Conservation (phyloP, 2,113 vertebrate species). For the Psittacara wagleri region DNA sequence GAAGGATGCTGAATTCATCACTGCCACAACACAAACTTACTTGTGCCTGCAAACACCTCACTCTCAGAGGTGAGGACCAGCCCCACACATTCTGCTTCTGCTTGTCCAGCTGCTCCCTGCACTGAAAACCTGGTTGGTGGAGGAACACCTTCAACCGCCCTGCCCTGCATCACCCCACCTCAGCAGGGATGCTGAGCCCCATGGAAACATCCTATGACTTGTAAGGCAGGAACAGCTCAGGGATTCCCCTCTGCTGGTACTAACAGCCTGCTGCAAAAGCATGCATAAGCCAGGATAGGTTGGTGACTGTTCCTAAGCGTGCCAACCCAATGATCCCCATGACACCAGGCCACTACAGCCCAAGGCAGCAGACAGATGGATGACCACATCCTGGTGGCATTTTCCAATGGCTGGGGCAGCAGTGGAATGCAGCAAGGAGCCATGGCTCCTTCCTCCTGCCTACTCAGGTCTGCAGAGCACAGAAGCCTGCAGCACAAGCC, state of each 20-base stretch:
- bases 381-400: background rate
- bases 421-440: background rate
- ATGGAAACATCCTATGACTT: rapidly evolving
- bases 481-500: background rate
- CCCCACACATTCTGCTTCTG: background rate
- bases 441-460: background rate
- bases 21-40: background rate
- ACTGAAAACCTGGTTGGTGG: background rate
- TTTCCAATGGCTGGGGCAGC: background rate
- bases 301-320: rapidly evolving
- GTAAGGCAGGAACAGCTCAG: background rate
- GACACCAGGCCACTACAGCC: background rate
- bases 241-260: background rate
- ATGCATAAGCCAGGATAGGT: rapidly evolving
- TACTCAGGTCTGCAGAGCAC: background rate
- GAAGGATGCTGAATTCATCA: background rate
- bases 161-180: background rate
- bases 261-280: background rate
- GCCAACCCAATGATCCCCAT: background rate
- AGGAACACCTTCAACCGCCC: background rate
- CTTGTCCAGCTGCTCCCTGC: background rate
- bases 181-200: background rate
- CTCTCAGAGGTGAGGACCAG: background rate
- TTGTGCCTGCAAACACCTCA: background rate
- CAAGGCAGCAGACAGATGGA: background rate